Evolutionary conservation across 2,113 vertebrate genomes (phyloP).

Genomic region (Onychostoma macrolepis): DNA sequence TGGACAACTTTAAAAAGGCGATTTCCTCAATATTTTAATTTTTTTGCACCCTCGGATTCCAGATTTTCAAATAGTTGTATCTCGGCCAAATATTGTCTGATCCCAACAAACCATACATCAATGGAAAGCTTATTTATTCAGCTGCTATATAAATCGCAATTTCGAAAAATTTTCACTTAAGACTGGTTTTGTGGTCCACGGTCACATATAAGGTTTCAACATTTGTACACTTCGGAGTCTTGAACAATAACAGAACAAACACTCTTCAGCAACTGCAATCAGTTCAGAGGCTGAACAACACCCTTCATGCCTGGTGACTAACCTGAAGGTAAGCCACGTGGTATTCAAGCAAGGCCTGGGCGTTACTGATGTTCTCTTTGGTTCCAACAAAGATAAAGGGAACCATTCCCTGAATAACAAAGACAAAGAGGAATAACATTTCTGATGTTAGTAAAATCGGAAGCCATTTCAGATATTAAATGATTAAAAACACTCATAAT

Average conservation of each 20-base stretch:
- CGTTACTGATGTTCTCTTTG: constrained; percentile 92
- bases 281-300: not conserved
- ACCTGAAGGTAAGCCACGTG: constrained; percentile 92
- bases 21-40: no score
- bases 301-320: constrained; percentile 24
- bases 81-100: no score
- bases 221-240: not conserved
- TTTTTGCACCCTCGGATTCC: no score
- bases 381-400: constrained; percentile 93
- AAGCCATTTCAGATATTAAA: not conserved
- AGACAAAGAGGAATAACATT: constrained; percentile 15
- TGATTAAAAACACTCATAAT: not conserved
- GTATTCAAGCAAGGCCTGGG: constrained; percentile 90
- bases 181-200: no score
- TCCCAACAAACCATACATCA: no score
- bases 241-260: not conserved
- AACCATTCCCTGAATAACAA: constrained; percentile 84
- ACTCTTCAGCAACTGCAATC: not conserved
- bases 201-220: not conserved
- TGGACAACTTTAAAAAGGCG: no score
- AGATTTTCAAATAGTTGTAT: no score
- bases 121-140: no score
- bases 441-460: not conserved
- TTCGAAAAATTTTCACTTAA: no score
- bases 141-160: no score